Conservation (phyloP, 2,797 vertebrate species). For the Clarias platycephalus region DNA sequence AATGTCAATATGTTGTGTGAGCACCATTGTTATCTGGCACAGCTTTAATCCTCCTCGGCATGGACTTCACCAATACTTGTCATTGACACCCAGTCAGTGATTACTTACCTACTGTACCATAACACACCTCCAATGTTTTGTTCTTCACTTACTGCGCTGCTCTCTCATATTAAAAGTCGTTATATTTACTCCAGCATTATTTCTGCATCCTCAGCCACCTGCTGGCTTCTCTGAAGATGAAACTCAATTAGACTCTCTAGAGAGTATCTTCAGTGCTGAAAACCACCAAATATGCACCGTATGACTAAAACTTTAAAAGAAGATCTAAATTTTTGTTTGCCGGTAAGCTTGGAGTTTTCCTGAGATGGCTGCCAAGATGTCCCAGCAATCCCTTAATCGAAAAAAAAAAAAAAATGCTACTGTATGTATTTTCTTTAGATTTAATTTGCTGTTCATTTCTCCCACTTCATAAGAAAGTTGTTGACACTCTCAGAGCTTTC, state of each 20-base stretch:
- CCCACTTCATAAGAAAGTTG: not conserved
- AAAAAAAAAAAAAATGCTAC: not conserved
- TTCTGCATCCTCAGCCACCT: conserved; percentile 10
- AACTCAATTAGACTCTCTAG: conserved; percentile 1
- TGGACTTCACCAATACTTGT: too few relatives aligned
- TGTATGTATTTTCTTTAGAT: not conserved
- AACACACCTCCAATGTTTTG: not conserved
- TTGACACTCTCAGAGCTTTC: not conserved
- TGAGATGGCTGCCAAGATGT: not conserved
- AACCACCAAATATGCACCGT: not conserved
- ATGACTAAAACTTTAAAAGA: not conserved
- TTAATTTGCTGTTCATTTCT: conserved; percentile 9
- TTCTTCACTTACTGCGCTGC: not conserved
- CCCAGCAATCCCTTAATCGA: too few relatives aligned
- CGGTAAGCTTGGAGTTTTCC: not conserved
- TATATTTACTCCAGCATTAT: conserved; percentile 3
- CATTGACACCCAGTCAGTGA: not conserved
- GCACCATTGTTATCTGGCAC: too few relatives aligned
- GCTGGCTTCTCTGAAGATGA: not conserved
- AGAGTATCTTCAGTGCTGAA: conserved; percentile 6
- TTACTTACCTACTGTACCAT: not conserved
- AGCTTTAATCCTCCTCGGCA: too few relatives aligned
- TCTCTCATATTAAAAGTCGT: not conserved
- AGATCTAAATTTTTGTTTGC: not conserved
- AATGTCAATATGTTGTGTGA: too few relatives aligned